Percentiles rank a stretch among this genome's conserved stretches.
Evolutionary conservation across 1,140 invertebrate species (phyloP).

Genomic region (Myzus persicae): DNA sequence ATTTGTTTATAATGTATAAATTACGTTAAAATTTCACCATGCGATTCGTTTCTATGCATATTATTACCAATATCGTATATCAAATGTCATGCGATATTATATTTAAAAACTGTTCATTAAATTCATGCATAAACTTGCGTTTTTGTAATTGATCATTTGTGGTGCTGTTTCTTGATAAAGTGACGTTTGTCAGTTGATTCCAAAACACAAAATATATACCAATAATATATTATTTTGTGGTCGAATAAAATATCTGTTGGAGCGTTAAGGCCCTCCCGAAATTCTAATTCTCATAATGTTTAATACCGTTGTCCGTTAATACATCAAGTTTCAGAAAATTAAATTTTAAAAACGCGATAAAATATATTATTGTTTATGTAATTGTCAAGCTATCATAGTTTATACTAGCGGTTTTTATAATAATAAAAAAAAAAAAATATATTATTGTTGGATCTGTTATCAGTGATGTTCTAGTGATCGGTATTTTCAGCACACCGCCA

Average conservation of each 20-base stretch:
- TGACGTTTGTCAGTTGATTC: background rate
- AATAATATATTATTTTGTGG: background rate
- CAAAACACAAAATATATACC: background rate
- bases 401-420: too few relatives aligned
- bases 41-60: background rate
- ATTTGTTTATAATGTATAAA: background rate
- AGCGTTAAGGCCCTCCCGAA: background rate
- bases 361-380: too few relatives aligned
- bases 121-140: background rate
- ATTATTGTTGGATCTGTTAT: background rate
- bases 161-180: background rate
- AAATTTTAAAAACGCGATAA: background rate
- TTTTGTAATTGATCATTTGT: background rate
- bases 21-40: background rate
- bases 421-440: too few relatives aligned
- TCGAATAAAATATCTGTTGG: background rate
- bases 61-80: background rate
- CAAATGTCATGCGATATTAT: background rate
- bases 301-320: background rate
- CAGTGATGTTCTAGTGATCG: too few relatives aligned
- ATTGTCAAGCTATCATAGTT: too few relatives aligned
- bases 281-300: background rate
- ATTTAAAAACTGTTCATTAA: background rate
- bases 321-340: background rate
- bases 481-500: too few relatives aligned